These are phyloP conservation scores for Smittia aterrima DNA, from an alignment of 2,888 invertebrate genomes.

Conservation along the genomic window DNA sequence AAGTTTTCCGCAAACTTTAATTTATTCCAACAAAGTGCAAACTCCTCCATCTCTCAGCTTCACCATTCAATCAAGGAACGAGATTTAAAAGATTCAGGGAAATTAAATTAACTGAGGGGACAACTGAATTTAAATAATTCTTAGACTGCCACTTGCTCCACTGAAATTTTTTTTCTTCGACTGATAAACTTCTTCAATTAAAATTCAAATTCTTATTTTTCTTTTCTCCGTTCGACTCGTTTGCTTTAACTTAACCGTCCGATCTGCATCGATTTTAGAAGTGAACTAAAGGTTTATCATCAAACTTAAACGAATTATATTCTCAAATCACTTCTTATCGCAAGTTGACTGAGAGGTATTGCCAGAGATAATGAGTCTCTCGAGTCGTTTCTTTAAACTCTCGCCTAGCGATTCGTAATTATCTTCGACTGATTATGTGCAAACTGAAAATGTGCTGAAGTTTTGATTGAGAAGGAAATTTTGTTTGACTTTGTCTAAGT, in stretches of 20 bases:
- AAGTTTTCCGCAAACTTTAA: constrained; percentile 53
- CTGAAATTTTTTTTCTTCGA: background rate
- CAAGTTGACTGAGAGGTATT: background rate
- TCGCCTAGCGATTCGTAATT: background rate
- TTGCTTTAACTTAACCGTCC: constrained; percentile 12
- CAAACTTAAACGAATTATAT: constrained; percentile 33
- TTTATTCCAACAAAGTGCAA: constrained; percentile 55
- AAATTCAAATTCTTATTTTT: constrained; percentile 8
- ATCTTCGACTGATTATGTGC: background rate
- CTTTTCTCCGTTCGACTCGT: background rate
- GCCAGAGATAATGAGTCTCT: constrained; percentile 5
- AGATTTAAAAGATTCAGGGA: background rate
- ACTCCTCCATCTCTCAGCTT: constrained; percentile 46
- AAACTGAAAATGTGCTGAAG: background rate
- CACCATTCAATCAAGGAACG: background rate
- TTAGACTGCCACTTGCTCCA: background rate
- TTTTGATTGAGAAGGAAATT: too few relatives aligned
- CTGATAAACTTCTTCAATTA: constrained; percentile 21
- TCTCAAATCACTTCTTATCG: constrained; percentile 34
- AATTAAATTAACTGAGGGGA: background rate
- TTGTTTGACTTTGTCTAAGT: too few relatives aligned
- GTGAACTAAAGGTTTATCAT: constrained; percentile 36
- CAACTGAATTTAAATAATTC: constrained; percentile 23
- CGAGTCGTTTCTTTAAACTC: too few relatives aligned
- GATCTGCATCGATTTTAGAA: constrained; percentile 16